Evolutionary conservation across 1,140 invertebrate genomes (phyloP).

Genomic region (Catajapyx aquilonaris): DNA sequence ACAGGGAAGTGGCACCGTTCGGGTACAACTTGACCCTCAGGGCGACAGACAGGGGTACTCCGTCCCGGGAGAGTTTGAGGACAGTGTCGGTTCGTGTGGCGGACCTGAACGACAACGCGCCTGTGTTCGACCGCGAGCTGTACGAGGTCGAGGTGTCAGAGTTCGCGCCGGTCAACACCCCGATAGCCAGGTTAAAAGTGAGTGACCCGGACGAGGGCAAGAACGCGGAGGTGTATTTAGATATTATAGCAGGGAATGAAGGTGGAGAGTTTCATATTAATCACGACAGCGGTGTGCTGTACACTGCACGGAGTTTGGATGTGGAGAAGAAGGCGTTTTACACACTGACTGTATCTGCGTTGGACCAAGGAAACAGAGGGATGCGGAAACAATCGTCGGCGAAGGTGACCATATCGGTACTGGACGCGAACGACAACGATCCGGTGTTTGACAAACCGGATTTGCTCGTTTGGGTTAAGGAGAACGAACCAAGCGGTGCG

Average conservation of each 20-base stretch:
- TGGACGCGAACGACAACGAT: conserved; percentile 83
- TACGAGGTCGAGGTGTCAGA: conserved; percentile 76
- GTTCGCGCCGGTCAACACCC: conserved; percentile 67
- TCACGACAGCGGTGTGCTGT: conserved; percentile 69
- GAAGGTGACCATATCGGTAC: conserved; percentile 43
- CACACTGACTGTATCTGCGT: conserved; percentile 72
- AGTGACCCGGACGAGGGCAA: conserved; percentile 60
- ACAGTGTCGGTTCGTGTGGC: conserved; percentile 51
- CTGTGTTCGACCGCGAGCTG: conserved; percentile 67
- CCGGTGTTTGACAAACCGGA: conserved; percentile 56
- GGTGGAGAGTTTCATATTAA: conserved; percentile 71
- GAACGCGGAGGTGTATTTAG: conserved; percentile 62
- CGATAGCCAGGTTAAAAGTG: conserved; percentile 65
- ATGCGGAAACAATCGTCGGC: conserved; percentile 66
- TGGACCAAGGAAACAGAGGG: conserved; percentile 67
- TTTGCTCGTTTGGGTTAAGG: conserved; percentile 43
- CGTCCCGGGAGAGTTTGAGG: conserved; percentile 48
- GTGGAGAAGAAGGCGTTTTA: conserved; percentile 74
- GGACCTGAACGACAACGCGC: conserved; percentile 64
- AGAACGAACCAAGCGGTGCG: conserved; percentile 70
- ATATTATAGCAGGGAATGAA: conserved; percentile 81
- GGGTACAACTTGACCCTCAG: conserved; percentile 71
- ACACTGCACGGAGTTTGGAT: conserved; percentile 63
- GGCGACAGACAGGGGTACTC: conserved; percentile 62
- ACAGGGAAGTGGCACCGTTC: conserved; percentile 46